Percentiles rank a stretch among this genome's conserved stretches.
Evolutionary conservation across 2,797 vertebrate species (phyloP).

Genomic region (Harpagifer antarcticus): DNA sequence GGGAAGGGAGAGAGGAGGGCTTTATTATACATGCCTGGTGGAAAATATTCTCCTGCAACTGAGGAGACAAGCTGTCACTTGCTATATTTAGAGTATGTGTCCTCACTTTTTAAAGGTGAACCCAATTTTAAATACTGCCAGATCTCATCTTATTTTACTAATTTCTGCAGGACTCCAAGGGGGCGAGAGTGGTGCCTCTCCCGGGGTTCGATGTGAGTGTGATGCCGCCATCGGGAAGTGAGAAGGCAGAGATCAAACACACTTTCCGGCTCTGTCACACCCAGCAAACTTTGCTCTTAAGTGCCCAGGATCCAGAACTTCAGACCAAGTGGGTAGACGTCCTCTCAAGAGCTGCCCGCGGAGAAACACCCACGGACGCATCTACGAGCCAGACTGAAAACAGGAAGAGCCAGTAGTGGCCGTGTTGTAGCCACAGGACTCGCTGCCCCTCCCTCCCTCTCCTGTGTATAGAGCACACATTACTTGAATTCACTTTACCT

Average conservation of each 20-base stretch:
- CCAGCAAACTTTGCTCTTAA: slow-evolving; percentile 88
- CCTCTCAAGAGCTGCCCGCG: slow-evolving; percentile 83
- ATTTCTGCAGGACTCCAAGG: slow-evolving; percentile 82
- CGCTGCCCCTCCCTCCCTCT: slow-evolving; percentile 38
- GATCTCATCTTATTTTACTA: background rate
- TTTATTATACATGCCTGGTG: slow-evolving; percentile 37
- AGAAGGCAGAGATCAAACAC: slow-evolving; percentile 84
- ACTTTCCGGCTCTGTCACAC: slow-evolving; percentile 86
- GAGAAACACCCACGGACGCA: slow-evolving; percentile 71
- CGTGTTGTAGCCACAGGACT: slow-evolving; percentile 57
- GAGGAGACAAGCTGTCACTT: slow-evolving; percentile 24
- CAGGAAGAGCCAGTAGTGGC: slow-evolving; percentile 81
- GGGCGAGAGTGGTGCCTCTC: slow-evolving; percentile 83
- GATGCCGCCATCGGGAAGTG: slow-evolving; percentile 63
- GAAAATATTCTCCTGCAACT: slow-evolving; percentile 21
- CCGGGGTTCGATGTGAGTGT: slow-evolving; percentile 85
- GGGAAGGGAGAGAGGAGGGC: slow-evolving; percentile 22
- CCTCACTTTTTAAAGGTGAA: background rate
- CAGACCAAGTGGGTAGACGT: slow-evolving; percentile 89
- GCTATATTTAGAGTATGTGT: background rate
- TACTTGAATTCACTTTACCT: slow-evolving; percentile 91
- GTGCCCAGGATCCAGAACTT: slow-evolving; percentile 86
- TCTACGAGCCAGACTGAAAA: slow-evolving; percentile 73
- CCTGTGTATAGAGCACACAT: slow-evolving; percentile 82
- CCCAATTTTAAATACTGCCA: background rate